Evolutionary conservation across 2,113 vertebrate species (phyloP), one percentile per base, ranked within the genome.

Genomic region (Seriola dumerili): DNA sequence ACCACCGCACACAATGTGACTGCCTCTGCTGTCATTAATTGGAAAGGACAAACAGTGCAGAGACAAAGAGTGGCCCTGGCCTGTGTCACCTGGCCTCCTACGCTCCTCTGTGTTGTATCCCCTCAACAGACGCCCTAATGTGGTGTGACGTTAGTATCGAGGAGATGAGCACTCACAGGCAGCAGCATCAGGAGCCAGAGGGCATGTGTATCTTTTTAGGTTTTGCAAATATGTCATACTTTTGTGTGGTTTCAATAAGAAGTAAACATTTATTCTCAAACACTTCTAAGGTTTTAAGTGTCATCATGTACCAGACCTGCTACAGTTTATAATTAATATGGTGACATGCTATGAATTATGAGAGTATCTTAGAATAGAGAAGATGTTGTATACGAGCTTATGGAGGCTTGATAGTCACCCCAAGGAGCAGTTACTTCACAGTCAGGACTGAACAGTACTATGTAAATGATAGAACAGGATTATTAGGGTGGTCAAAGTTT

Each of bases 1-100:
- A 66, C 71, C 76, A 32, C 69, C n/a, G 66, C 40, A 62, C 78
- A 86, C 87, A 86, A 77, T 66, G 66, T 44, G 59, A 69, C 82
- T 42, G 83, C 23, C 78, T 69, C 67, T n/a, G 57, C 68, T 87
- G 80, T 78, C 82, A 88, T 88, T 85, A 81, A 76, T 70, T 63
- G 62, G 65, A 80, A 75, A 78, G 61, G 79, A 92, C 83, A 86
- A 91, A 90, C 85, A 85, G 38, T 71, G 58, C 23, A 66, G 46
- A 83, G 81, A 86, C 81, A 83, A 85, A 63, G 65, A 80, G 57
- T 1, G 80, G 80, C 25, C 73, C 81, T 91, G 80, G 85, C 74
- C 83, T 85, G 62, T 76, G 62, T 91, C 87, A 86, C 86, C 80
- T 84, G 84, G 76, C 69, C 76, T 84, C 72, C 79, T 76, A 63